A percentile compares a stretch with the other conserved stretches of the same genome.
Conservation (phyloP, 2,888 invertebrate species). For the Phyllotreta cruciferae region DNA sequence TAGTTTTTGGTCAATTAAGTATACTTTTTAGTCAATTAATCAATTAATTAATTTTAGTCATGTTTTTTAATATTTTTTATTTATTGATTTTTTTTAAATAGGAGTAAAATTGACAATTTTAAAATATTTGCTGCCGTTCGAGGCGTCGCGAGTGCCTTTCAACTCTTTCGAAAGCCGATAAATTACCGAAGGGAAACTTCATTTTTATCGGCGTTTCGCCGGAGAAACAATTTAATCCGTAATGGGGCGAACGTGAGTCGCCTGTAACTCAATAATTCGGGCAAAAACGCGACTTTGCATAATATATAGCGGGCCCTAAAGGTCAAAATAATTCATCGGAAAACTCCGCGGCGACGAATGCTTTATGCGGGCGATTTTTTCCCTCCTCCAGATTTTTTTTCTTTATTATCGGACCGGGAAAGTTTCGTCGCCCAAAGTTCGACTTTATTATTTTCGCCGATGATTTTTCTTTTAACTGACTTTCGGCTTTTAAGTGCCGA, state of each 20-base stretch:
- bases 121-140: too few species aligned
- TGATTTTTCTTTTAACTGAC: constrained; percentile 51
- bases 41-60: too few species aligned
- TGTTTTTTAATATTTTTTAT: too few species aligned
- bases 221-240: constrained; percentile 44
- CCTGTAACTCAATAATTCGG: constrained; percentile 44
- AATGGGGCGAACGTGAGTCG: constrained; percentile 47
- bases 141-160: too few species aligned
- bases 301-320: constrained; percentile 54
- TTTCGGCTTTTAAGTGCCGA: constrained; percentile 12
- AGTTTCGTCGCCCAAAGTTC: constrained; percentile 52
- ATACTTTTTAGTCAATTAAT: constrained; percentile 22
- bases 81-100: too few species aligned
- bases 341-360: constrained; percentile 56
- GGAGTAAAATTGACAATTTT: too few species aligned
- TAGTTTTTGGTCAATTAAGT: neutral
- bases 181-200: constrained; percentile 6
- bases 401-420: constrained; percentile 45
- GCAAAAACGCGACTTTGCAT: constrained; percentile 45
- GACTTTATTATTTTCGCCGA: constrained; percentile 53
- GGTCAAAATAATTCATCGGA: constrained; percentile 58
- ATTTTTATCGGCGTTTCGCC: constrained; percentile 13
- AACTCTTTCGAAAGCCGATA: constrained; percentile 14
- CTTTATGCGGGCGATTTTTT: constrained; percentile 44
- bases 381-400: constrained; percentile 47